Percentiles rank a stretch among this genome's conserved stretches.
phyloP scores from a whole-genome alignment of 2,888 invertebrate species.

The Falcaria lacertinaria region DNA sequence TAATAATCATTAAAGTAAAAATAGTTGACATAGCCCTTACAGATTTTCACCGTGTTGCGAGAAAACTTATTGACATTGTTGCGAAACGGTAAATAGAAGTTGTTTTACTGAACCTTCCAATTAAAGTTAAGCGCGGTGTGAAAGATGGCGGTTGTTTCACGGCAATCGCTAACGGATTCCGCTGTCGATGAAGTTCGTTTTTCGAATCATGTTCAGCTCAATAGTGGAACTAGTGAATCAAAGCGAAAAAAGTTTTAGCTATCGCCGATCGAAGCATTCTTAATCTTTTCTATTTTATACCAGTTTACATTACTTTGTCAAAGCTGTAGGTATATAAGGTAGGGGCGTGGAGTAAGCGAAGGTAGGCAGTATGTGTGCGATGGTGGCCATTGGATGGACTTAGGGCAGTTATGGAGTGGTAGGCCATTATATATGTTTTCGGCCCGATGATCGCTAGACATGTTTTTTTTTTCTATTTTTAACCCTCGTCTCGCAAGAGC shows the following conservation, averaged over 20 bases:
- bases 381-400: conserved; percentile 36
- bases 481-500: conserved; percentile 32
- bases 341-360: conserved; percentile 9
- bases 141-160: conserved; percentile 8
- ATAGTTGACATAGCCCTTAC: conserved; percentile 59
- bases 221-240: background rate
- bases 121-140: conserved; percentile 32
- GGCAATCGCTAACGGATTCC: conserved; percentile 4
- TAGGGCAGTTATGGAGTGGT: conserved; percentile 49
- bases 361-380: conserved; percentile 18
- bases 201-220: background rate
- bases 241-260: conserved; percentile 2
- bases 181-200: background rate
- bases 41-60: conserved; percentile 54
- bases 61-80: conserved; percentile 44
- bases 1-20: conserved; percentile 50
- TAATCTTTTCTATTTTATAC: conserved; percentile 1
- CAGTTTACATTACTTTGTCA: conserved; percentile 26
- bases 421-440: conserved; percentile 79
- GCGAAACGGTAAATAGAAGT: conserved; percentile 38
- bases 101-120: conserved; percentile 59
- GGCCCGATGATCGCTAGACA: conserved; percentile 64
- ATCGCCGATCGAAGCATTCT: background rate
- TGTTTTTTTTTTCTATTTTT: conserved; percentile 52
- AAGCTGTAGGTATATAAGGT: conserved; percentile 50